phyloP scores from a whole-genome alignment of 2,113 vertebrate species.

The Indri indri region DNA sequence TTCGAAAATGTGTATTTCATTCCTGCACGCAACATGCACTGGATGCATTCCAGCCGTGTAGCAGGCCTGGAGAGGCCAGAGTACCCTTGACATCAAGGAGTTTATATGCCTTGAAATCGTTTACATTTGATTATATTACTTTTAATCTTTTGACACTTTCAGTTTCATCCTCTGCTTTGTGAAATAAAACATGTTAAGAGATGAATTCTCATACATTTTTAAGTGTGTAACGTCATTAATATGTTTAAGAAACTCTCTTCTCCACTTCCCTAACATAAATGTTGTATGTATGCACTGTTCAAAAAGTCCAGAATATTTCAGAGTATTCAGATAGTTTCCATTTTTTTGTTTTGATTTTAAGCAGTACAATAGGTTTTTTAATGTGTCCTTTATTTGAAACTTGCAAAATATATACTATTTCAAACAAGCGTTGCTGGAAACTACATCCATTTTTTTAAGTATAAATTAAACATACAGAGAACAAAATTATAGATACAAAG shows the following conservation, averaged over 20 bases:
- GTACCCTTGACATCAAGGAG: too few species aligned
- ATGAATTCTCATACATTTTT: background rate
- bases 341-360: background rate
- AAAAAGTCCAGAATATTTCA: background rate
- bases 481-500: background rate
- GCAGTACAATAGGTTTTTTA: background rate
- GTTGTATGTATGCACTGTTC: background rate
- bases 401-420: background rate
- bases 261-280: background rate
- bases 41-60: fast-evolving
- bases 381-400: background rate
- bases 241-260: background rate
- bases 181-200: background rate
- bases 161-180: background rate
- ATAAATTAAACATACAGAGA: background rate
- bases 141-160: background rate
- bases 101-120: background rate
- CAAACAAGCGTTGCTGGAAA: constrained; percentile 9
- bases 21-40: background rate
- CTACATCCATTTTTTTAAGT: background rate
- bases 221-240: background rate
- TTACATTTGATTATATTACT: background rate
- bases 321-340: background rate
- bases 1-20: background rate
- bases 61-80: background rate